These are phyloP conservation scores for Drepana falcataria DNA, from an alignment of 2,888 invertebrate species.

Conservation along the genomic window DNA sequence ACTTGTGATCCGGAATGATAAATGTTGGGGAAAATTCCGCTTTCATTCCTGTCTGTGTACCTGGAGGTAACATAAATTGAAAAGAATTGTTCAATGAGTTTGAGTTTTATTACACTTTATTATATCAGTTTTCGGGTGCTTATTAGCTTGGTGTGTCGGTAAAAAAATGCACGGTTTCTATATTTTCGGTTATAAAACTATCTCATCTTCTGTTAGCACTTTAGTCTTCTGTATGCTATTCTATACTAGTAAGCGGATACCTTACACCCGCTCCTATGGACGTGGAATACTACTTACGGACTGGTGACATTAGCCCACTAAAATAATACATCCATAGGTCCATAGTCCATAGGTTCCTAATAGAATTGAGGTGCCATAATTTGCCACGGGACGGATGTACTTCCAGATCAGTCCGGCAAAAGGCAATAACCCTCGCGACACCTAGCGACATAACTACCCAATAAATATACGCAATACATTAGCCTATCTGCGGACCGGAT, in stretches of 20 bases:
- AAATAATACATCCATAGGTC: too few relatives aligned
- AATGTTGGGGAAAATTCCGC: constrained; percentile 11
- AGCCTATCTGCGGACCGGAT: constrained; percentile 27
- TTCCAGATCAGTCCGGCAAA: neutral
- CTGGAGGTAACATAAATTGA: neutral
- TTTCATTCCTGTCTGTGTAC: neutral
- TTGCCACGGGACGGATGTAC: neutral
- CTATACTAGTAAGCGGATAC: too few relatives aligned
- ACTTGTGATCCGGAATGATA: constrained; percentile 26
- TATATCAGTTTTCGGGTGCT: too few relatives aligned
- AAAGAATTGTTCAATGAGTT: neutral
- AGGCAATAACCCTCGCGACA: constrained; percentile 16
- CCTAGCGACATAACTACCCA: constrained; percentile 16
- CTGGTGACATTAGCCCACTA: too few relatives aligned
- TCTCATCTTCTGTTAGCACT: too few relatives aligned
- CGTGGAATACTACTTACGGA: too few relatives aligned
- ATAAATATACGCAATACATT: constrained; percentile 34
- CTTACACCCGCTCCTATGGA: too few relatives aligned
- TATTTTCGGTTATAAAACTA: too few relatives aligned
- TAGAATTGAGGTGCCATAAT: neutral
- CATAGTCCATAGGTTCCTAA: neutral
- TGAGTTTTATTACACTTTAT: too few relatives aligned
- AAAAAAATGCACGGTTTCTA: too few relatives aligned
- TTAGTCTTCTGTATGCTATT: too few relatives aligned
- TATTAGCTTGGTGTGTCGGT: too few relatives aligned